A percentile compares a stretch with the other conserved stretches of the same genome.
These are phyloP conservation scores for Trochalopteron elliotii DNA, from an alignment of 2,113 vertebrate species.

Conservation along the genomic window DNA sequence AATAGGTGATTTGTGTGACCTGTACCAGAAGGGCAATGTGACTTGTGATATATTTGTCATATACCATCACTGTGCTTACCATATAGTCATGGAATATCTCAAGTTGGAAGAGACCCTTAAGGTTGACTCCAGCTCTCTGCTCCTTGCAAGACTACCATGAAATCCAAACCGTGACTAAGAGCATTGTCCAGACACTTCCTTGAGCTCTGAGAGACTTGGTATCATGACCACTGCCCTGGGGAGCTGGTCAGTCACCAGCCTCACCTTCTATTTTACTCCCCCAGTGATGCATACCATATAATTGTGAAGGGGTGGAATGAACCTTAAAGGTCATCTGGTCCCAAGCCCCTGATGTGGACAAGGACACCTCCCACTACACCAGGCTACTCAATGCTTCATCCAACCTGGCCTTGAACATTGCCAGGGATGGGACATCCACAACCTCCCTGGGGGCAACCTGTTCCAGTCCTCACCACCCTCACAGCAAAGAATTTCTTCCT, in stretches of 20 bases:
- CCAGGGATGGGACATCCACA: not conserved
- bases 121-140: not conserved
- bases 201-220: not conserved
- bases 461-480: not conserved
- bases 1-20: not conserved
- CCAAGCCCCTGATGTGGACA: not conserved
- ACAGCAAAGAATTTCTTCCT: not conserved
- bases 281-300: not conserved
- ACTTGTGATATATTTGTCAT: not conserved
- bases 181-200: not conserved
- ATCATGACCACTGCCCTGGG: not conserved
- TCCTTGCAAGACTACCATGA: not conserved
- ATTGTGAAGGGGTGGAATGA: not conserved
- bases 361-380: not conserved
- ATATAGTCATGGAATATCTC: not conserved
- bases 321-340: not conserved
- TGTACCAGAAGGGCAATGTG: not conserved
- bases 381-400: not conserved
- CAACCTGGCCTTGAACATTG: not conserved
- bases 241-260: not conserved
- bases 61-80: not conserved
- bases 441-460: not conserved
- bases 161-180: not conserved
- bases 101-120: not conserved
- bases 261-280: not conserved